phyloP scores from a whole-genome alignment of 2,113 vertebrate species.

The Grus americana region DNA sequence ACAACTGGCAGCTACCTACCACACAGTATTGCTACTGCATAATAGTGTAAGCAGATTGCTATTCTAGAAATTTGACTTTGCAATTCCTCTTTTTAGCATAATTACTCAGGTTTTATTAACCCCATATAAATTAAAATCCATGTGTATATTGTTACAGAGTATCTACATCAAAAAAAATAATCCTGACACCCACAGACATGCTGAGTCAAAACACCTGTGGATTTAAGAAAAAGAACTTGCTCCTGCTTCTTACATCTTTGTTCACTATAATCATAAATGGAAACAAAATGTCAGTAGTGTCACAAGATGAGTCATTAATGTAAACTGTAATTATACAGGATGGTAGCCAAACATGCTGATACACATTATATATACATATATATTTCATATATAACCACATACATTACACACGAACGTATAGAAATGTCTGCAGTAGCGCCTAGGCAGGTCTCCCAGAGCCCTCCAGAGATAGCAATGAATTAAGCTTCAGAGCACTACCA shows the following conservation, averaged over 20 bases:
- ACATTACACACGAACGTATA: fast-evolving
- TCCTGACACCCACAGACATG: not conserved
- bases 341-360: not conserved
- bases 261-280: not conserved
- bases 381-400: not conserved
- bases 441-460: not conserved
- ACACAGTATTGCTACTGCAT: not conserved
- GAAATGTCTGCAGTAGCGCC: not conserved
- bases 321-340: not conserved
- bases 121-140: not conserved
- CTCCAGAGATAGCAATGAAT: not conserved
- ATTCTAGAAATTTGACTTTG: not conserved
- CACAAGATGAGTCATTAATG: not conserved
- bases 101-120: not conserved
- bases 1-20: not conserved
- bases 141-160: not conserved
- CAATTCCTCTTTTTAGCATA: not conserved
- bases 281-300: not conserved
- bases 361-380: not conserved
- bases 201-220: not conserved
- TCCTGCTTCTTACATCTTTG: not conserved
- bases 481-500: not conserved
- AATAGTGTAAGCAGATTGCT: not conserved
- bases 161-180: not conserved
- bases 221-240: not conserved